These are phyloP conservation scores for Piaya cayana DNA, from an alignment of 2,113 vertebrate species.

Conservation along the genomic window DNA sequence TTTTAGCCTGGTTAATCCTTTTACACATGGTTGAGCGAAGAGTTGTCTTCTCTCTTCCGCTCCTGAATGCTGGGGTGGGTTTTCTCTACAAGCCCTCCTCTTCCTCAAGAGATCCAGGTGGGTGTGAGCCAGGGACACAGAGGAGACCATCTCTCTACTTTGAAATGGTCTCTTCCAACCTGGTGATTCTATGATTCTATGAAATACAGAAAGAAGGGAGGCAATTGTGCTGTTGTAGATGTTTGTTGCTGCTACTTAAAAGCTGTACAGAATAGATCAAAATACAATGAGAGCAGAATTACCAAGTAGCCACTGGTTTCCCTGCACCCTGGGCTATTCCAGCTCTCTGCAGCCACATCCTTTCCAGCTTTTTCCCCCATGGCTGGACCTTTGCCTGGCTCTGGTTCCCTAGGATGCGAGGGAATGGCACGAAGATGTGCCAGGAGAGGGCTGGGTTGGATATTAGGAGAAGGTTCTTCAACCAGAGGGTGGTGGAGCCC, in stretches of 20 bases:
- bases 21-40: neutral
- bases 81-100: neutral
- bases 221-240: neutral
- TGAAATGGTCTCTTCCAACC: no score
- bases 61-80: neutral
- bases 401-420: neutral
- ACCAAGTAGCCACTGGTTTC: neutral
- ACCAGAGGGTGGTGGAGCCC: no score
- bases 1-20: slow-evolving; percentile 66
- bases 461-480: no score
- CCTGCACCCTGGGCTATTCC: accelerated
- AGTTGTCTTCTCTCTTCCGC: neutral
- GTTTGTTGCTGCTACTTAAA: neutral
- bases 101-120: neutral
- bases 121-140: accelerated
- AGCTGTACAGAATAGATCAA: neutral
- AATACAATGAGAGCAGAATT: neutral
- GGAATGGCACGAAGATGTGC: no score
- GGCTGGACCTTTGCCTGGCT: neutral
- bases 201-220: neutral
- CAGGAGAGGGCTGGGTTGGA: no score
- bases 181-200: no score
- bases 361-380: neutral
- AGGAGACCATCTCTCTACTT: neutral
- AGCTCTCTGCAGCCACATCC: neutral